Conservation (phyloP, 1,140 invertebrate species). For the Steinernema khuongi region DNA sequence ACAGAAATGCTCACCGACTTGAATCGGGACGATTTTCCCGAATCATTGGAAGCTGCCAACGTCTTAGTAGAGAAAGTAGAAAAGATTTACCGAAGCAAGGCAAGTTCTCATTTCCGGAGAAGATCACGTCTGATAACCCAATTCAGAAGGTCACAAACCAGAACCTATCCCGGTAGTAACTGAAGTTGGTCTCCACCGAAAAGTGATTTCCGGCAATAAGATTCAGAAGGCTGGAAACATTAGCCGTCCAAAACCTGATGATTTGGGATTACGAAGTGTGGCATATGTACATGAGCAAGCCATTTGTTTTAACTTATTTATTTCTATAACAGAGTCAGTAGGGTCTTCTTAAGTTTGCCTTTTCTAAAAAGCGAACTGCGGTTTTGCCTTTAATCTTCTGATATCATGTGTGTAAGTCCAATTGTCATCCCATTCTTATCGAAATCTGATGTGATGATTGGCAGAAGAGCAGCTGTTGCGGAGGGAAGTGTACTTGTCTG, state of each 20-base stretch:
- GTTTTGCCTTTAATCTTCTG: background rate
- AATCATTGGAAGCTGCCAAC: background rate
- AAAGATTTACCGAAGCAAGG: background rate
- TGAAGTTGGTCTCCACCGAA: too few species aligned
- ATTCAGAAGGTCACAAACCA: too few species aligned
- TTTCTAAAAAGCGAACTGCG: background rate
- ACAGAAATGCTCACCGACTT: background rate
- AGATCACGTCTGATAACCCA: too few species aligned
- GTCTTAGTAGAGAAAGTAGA: background rate
- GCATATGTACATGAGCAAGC: too few species aligned
- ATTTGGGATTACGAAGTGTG: too few species aligned
- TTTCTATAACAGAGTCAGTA: too few species aligned
- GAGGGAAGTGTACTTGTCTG: conserved; percentile 3
- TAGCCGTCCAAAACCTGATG: too few species aligned
- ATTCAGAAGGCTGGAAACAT: too few species aligned
- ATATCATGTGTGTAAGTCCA: background rate
- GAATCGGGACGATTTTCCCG: background rate
- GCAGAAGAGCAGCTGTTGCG: conserved; percentile 11
- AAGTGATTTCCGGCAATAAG: too few species aligned
- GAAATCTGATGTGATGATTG: background rate
- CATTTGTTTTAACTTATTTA: too few species aligned
- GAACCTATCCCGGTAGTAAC: too few species aligned
- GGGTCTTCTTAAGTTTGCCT: too few species aligned
- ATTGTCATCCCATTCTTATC: background rate
- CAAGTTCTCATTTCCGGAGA: background rate